These are phyloP conservation scores for Archegozetes longisetosus DNA, from an alignment of 1,140 invertebrate genomes.

Conservation along the genomic window DNA sequence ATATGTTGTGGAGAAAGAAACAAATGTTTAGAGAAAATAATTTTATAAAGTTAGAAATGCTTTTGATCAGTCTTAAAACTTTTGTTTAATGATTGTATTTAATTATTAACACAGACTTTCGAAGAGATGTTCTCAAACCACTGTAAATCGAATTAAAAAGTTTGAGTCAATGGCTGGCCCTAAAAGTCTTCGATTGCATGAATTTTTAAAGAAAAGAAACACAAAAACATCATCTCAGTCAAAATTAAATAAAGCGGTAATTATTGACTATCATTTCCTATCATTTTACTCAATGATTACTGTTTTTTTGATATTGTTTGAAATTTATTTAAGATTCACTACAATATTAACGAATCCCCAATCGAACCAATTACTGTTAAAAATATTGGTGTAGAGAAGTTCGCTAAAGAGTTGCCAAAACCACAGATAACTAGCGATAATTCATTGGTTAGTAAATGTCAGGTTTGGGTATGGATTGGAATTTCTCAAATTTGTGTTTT, in stretches of 20 bases:
- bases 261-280: neutral
- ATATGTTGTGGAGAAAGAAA: constrained; percentile 51
- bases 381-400: constrained; percentile 7
- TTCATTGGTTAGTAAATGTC: constrained; percentile 1
- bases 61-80: neutral
- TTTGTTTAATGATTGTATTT: neutral
- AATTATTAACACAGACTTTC: constrained; percentile 5
- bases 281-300: neutral
- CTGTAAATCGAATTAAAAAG: constrained; percentile 6
- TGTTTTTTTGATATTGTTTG: neutral
- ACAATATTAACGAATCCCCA: neutral
- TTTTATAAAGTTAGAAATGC: constrained; percentile 39
- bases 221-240: neutral
- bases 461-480: neutral
- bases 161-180: neutral
- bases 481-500: neutral
- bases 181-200: constrained; percentile 5
- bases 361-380: neutral
- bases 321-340: neutral
- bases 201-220: constrained; percentile 12
- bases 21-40: constrained; percentile 53
- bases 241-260: neutral
- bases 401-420: constrained; percentile 8
- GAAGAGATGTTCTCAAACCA: constrained; percentile 6
- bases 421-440: constrained; percentile 1